Evolutionary conservation across 1,140 invertebrate genomes (phyloP), one percentile per base, ranked within the genome.

Genomic region (Drosophila mojavensis): DNA sequence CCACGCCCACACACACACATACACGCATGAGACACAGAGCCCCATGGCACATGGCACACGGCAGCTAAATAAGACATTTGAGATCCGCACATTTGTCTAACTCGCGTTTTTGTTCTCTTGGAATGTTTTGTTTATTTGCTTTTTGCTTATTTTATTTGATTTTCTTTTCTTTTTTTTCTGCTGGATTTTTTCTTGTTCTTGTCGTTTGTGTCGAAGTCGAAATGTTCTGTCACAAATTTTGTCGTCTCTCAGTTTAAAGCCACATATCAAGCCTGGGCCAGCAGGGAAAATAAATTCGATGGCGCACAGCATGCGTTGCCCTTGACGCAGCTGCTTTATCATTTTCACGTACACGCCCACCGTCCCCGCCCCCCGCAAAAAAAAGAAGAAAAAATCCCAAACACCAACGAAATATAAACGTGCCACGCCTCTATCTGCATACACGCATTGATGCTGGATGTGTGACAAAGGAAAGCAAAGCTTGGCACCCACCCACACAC

Each of bases 321-420:
- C 73, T 78, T 79, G 72, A 84, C 43, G 71, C 79, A 83, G 83
- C 79, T 89, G 84, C 83, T 88, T 88, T 88, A 80, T 88, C 83
- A 88, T 88, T 89, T 88, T 83, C 82, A 79, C 71, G 81, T 84
- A 75, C 53, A 64, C 69, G 43, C 68, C 62, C 30, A 48, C 50
- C 43, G 55, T 62, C 36, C 67, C 58, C 30, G 48, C 17, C 4
- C 5, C 28, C 28, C 20, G 1, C 20, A 24, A 24, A 24, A 24
- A 24, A 24, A 24, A 24, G 20, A 30, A 4, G 28, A 30, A 30
- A 30, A 30, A 45, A 45, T 11, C 20, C 48, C 20, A 5, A 13
- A 1, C 48, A 24, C 48, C 48, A 11, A 11, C 48, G 11, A 48
- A 67, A 71, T 54, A 17, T 71, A 33, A 24, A 28, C 41, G n/a